Conservation (phyloP, 2,113 vertebrate genomes). For the Scomber scombrus region DNA sequence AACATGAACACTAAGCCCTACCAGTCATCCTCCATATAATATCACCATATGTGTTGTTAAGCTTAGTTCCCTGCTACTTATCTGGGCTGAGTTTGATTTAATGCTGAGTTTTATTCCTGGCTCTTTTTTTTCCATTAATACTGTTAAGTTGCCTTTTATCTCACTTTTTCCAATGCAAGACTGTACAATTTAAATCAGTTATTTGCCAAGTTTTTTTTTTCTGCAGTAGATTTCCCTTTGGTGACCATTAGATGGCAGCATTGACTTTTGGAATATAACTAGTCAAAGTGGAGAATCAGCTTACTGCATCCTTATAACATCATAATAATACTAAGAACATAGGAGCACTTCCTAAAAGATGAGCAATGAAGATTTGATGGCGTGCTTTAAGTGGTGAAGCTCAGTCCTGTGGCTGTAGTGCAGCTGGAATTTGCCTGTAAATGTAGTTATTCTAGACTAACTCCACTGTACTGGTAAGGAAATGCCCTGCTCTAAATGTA, state of each 20-base stretch:
- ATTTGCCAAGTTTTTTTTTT: neutral
- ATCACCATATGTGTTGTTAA: too few species aligned
- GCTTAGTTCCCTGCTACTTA: too few species aligned
- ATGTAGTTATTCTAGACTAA: too few species aligned
- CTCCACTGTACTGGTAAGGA: too few species aligned
- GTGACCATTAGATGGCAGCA: constrained; percentile 77
- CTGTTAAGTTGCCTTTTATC: too few species aligned
- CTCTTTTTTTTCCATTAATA: too few species aligned
- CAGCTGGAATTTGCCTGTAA: neutral
- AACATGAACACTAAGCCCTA: neutral
- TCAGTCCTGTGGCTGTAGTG: neutral
- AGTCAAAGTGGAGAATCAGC: neutral
- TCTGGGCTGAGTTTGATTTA: too few species aligned
- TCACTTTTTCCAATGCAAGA: neutral
- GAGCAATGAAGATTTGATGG: constrained; percentile 9
- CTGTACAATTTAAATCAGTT: neutral
- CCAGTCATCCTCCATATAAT: too few species aligned
- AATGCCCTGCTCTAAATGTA: too few species aligned
- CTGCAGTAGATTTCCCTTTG: constrained; percentile 22
- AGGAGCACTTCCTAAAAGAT: constrained; percentile 31
- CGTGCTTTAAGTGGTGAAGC: constrained; percentile 12
- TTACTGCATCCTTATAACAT: constrained; percentile 29
- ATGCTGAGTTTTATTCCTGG: too few species aligned
- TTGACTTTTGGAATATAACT: constrained; percentile 57
- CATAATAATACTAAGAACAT: constrained; percentile 32